phyloP scores from a whole-genome alignment of 2,888 invertebrate species.

The Ophonus ardosiacus region DNA sequence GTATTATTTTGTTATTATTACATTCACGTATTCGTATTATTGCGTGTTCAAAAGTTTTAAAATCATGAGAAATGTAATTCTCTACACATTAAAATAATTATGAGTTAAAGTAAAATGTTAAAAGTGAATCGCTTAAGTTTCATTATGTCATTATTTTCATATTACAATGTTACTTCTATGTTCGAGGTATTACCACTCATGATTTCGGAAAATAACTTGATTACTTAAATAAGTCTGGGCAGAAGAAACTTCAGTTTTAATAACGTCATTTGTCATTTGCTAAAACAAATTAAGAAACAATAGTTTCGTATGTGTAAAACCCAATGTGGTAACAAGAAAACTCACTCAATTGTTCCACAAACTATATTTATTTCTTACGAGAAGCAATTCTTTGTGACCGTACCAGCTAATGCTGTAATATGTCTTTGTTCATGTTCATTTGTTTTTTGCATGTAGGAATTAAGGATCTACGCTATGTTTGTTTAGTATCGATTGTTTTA shows the following conservation, averaged over 20 bases:
- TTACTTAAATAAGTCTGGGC: not conserved
- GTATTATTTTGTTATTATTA: not conserved
- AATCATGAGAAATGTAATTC: not conserved
- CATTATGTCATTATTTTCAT: constrained; percentile 29
- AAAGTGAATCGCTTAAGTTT: constrained; percentile 16
- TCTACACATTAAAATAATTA: constrained; percentile 8
- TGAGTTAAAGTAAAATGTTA: constrained; percentile 2
- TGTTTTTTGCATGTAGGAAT: constrained; percentile 16
- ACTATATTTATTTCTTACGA: not conserved
- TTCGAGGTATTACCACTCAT: not conserved
- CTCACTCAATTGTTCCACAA: not conserved
- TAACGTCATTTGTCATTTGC: not conserved
- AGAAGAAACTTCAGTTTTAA: not conserved
- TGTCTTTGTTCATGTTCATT: constrained; percentile 25
- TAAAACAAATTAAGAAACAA: not conserved
- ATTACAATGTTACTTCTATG: constrained; percentile 20
- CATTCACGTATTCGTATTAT: not conserved
- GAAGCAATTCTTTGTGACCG: not conserved
- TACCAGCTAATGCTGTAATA: not conserved
- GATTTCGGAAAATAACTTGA: not conserved
- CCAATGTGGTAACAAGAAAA: not conserved
- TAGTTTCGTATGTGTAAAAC: not conserved
- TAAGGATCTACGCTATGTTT: constrained; percentile 25
- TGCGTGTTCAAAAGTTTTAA: not conserved
- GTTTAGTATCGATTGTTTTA: constrained; percentile 33